phyloP scores from a whole-genome alignment of 2,888 invertebrate species.

The Iphiclides podalirius region DNA sequence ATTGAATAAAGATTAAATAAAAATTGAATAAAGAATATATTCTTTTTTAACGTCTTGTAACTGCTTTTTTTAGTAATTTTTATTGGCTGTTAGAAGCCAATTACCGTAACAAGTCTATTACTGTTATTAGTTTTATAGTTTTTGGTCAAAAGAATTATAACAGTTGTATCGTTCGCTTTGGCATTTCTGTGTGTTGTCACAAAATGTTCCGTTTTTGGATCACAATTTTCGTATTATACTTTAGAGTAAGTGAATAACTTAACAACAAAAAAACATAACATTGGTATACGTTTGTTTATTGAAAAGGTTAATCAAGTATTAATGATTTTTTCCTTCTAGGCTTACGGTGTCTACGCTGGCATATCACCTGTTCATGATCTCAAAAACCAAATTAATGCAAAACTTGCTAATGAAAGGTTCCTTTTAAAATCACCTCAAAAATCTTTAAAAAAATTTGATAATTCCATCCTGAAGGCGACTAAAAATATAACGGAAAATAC shows the following conservation, averaged over 20 bases:
- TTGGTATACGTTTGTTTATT: too few species aligned
- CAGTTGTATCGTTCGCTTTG: not conserved
- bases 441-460: conserved; percentile 60
- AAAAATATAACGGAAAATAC: conserved; percentile 68
- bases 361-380: conserved; percentile 69
- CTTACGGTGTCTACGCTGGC: conserved; percentile 44
- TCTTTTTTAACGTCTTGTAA: too few species aligned
- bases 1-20: too few species aligned
- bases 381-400: conserved; percentile 48
- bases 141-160: too few species aligned
- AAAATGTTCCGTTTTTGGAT: conserved; percentile 10
- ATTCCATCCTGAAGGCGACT: conserved; percentile 53
- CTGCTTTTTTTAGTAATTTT: too few species aligned
- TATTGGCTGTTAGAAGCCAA: conserved; percentile 9
- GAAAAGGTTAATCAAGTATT: not conserved
- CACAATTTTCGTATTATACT: conserved; percentile 2
- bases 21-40: too few species aligned
- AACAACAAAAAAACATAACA: too few species aligned
- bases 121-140: not conserved
- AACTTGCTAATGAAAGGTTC: conserved; percentile 42
- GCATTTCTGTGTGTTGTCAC: not conserved
- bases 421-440: conserved; percentile 56
- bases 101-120: conserved; percentile 11
- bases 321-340: conserved; percentile 38
- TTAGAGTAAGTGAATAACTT: conserved; percentile 7